Percentiles rank a stretch among this genome's conserved stretches.
Evolutionary conservation across 2,888 invertebrate genomes (phyloP).

Genomic region (Octonoba sinensis): DNA sequence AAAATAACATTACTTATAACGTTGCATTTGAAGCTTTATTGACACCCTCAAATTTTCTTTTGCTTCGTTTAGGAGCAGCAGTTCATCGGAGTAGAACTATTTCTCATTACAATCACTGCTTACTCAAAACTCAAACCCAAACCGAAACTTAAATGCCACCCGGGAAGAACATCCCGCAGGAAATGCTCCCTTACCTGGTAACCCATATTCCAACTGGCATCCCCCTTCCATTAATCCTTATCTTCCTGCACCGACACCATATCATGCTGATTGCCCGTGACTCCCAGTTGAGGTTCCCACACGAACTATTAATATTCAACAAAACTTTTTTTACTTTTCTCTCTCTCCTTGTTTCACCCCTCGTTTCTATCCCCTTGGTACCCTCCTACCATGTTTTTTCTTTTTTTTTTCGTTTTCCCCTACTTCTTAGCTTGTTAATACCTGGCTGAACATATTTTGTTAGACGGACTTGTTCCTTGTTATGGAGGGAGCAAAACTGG

Average conservation of each 20-base stretch:
- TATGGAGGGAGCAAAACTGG: conserved; percentile 28
- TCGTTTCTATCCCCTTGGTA: conserved; percentile 1
- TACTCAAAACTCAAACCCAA: neutral
- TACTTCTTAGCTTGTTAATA: conserved; percentile 17
- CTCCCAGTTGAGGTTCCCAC: conserved; percentile 33
- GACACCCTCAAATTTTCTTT: no score
- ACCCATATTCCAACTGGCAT: conserved; percentile 35
- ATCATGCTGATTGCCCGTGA: conserved; percentile 34
- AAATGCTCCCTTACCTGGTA: conserved; percentile 47
- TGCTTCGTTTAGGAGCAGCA: no score
- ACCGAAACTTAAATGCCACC: neutral
- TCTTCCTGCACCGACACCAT: conserved; percentile 7
- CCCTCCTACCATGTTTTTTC: neutral
- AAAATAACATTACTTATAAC: no score
- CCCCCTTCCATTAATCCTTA: conserved; percentile 5
- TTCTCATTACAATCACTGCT: no score
- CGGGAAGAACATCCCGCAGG: conserved; percentile 13
- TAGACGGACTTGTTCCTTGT: conserved; percentile 10
- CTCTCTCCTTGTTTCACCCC: conserved; percentile 10
- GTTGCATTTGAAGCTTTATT: no score
- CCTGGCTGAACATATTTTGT: neutral
- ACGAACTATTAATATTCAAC: conserved; percentile 43
- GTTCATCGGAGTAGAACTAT: no score
- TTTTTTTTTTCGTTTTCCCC: conserved; percentile 15
- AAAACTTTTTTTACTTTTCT: conserved; percentile 6